Conservation (phyloP, 2,888 invertebrate genomes). For the Nineta flava region DNA sequence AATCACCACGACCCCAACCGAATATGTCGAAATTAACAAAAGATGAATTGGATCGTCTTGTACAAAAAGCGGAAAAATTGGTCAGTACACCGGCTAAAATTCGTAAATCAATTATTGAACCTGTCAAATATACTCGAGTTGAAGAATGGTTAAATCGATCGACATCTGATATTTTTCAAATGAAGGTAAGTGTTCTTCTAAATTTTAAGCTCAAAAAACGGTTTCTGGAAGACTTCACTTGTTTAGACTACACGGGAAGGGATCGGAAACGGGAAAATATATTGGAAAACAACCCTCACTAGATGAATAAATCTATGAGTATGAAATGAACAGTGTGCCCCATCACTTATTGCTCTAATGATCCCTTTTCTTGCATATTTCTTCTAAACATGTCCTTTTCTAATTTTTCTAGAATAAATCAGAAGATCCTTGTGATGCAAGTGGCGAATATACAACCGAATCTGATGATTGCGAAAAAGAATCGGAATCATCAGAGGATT, state of each 20-base stretch:
- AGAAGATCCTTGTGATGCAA: constrained; percentile 52
- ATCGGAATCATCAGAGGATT: constrained; percentile 61
- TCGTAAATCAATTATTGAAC: constrained; percentile 31
- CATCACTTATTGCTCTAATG: too few relatives aligned
- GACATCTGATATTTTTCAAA: constrained; percentile 22
- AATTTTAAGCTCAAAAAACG: too few relatives aligned
- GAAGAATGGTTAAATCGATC: constrained; percentile 54
- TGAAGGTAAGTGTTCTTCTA: constrained; percentile 17
- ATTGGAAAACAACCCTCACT: too few relatives aligned
- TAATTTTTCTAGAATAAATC: background rate
- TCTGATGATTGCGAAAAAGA: constrained; percentile 51
- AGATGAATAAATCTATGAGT: too few relatives aligned
- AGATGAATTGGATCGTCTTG: constrained; percentile 54
- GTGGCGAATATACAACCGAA: constrained; percentile 70
- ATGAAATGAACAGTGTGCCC: too few relatives aligned
- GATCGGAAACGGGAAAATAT: too few relatives aligned
- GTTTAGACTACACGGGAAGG: too few relatives aligned
- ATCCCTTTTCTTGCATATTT: too few relatives aligned
- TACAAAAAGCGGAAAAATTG: constrained; percentile 66
- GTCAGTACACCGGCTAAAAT: constrained; percentile 31
- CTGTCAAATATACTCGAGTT: constrained; percentile 47
- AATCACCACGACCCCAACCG: background rate
- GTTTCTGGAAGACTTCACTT: too few relatives aligned
- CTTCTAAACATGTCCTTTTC: too few relatives aligned
- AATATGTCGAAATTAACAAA: constrained; percentile 29